Evolutionary conservation across 2,797 vertebrate species (phyloP), one percentile per base, ranked within the genome.

Genomic region (Prunella strophiata): DNA sequence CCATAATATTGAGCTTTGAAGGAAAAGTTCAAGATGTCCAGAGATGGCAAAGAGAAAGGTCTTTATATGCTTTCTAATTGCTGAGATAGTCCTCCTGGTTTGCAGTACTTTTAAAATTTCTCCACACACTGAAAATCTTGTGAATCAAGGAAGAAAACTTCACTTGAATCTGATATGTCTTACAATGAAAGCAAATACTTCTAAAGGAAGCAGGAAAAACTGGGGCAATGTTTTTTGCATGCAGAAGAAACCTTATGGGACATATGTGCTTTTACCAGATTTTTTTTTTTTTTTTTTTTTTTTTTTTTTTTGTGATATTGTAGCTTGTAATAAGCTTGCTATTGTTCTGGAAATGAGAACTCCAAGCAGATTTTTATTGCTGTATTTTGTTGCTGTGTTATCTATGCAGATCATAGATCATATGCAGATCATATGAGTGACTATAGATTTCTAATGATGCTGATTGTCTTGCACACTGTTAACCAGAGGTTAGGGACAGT

Each of bases 221-320:
- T 16, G 30, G 25, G 14, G 2, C 32, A 72, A 5, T 36, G 15
- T 10, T 34, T 47, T 85, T 55, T 84, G 10, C 18, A 32, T 21
- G 11, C 0, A 1, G 40, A 30, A 43, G 40, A 52, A 59, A 6
- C 2, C 2, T 42, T 25, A 30, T 9, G 13, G 45, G 51, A 58
- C 19, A 30, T n/a, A 12, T 14, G 4, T 29, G 9, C n/a, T 79
- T 7, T 51, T 67, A 26, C 20, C 45, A 70, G 32, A 8, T 21
- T 73, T 40, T 15, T 77, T 59, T 8, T 42, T 45, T 21, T 45
- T 63, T 66, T 61, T 71, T 72, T 42, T 42, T 26, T 74, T 43
- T 15, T 74, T 59, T 16, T n/a, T 57, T 16, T 36, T 67, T 61
- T 61, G 10, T 68, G 25, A 19, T 59, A 16, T 34, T 25, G 25